These are phyloP conservation scores for Tetrax tetrax DNA, from an alignment of 2,113 vertebrate genomes.

Conservation along the genomic window DNA sequence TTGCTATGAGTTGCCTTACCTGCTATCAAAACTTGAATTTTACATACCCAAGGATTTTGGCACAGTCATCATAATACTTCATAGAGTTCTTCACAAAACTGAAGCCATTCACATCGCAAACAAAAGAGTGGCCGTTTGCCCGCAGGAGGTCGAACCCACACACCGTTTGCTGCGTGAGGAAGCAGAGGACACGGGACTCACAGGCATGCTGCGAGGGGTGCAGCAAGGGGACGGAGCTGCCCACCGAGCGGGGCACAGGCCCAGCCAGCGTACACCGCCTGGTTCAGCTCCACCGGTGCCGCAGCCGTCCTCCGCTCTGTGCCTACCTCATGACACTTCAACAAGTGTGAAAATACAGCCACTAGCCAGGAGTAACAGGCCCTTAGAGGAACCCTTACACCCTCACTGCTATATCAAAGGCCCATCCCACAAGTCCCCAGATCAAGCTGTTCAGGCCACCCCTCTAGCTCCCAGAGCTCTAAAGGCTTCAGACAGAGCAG, in stretches of 20 bases:
- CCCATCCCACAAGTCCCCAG: rapidly evolving
- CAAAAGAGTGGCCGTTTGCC: constrained; percentile 95
- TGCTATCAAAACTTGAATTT: neutral
- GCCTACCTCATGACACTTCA: neutral
- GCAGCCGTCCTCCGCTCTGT: neutral
- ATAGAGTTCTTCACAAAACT: constrained; percentile 99
- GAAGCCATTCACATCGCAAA: constrained; percentile 97
- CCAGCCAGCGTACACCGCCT: rapidly evolving
- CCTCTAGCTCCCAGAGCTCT: neutral
- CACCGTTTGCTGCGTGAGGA: constrained; percentile 89
- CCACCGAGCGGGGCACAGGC: neutral
- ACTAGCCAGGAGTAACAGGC: neutral
- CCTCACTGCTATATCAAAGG: neutral
- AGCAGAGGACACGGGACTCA: neutral
- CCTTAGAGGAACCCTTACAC: neutral
- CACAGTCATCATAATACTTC: constrained; percentile 99
- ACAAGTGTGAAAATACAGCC: neutral
- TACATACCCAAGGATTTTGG: constrained; percentile 95
- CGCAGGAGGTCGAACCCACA: constrained; percentile 97
- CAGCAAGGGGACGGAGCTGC: neutral
- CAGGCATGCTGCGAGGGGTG: neutral
- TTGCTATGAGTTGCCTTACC: neutral
- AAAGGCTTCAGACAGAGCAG: neutral
- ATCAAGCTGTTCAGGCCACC: neutral
- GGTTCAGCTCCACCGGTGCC: neutral